These are phyloP conservation scores for Bos indicus DNA, from an alignment of 2,113 vertebrate species.

Conservation along the genomic window DNA sequence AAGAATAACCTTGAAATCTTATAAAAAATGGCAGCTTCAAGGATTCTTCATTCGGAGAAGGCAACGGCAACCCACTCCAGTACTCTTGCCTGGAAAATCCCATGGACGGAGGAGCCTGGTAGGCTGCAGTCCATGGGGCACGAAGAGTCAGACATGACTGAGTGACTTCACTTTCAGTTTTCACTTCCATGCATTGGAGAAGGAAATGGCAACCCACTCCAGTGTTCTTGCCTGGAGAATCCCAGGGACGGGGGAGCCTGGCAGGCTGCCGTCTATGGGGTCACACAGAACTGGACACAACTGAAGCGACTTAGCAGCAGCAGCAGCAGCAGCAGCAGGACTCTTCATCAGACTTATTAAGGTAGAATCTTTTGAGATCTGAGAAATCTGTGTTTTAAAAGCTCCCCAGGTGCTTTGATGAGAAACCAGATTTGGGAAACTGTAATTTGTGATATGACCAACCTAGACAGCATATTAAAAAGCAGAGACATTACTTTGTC, in stretches of 20 bases:
- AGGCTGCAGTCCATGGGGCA: too few species aligned
- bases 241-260: too few species aligned
- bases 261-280: too few species aligned
- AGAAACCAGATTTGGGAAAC: not conserved
- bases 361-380: not conserved
- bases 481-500: not conserved
- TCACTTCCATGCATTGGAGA: too few species aligned
- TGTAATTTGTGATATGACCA: not conserved
- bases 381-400: not conserved
- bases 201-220: too few species aligned
- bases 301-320: too few species aligned
- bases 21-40: not conserved
- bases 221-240: too few species aligned
- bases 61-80: too few species aligned
- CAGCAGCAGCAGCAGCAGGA: not conserved
- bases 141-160: too few species aligned
- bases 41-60: not conserved
- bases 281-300: rapidly evolving
- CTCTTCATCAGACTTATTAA: not conserved
- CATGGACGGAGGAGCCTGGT: too few species aligned
- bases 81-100: too few species aligned
- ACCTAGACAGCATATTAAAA: not conserved
- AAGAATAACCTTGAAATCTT: not conserved
- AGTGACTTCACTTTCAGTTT: too few species aligned
- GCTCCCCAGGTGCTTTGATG: not conserved